Evolutionary conservation across 2,888 invertebrate genomes (phyloP).

Genomic region (Punctoribates punctum): DNA sequence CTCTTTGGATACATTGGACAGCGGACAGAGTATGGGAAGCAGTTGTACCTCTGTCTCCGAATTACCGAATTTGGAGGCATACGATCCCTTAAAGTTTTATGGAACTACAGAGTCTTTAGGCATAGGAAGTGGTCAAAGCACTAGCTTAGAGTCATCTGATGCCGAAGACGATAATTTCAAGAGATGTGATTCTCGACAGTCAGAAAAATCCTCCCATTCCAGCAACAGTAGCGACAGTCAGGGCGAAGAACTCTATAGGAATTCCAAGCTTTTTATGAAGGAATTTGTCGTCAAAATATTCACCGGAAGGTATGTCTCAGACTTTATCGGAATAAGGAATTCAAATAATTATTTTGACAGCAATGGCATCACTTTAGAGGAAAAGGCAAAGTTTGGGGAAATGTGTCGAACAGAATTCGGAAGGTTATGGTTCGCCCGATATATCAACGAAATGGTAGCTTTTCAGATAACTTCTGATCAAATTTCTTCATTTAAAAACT

Average conservation of each 20-base stretch:
- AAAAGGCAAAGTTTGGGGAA: slow-evolving; percentile 67
- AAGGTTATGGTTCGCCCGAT: slow-evolving; percentile 66
- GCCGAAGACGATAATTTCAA: slow-evolving; percentile 45
- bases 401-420: slow-evolving; percentile 63
- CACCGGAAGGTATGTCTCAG: slow-evolving; percentile 55
- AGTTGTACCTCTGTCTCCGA: slow-evolving; percentile 43
- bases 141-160: slow-evolving; percentile 60
- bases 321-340: slow-evolving; percentile 4
- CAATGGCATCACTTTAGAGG: slow-evolving; percentile 60
- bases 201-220: slow-evolving; percentile 59
- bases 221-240: slow-evolving; percentile 64
- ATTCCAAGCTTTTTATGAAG: slow-evolving; percentile 63
- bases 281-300: slow-evolving; percentile 64
- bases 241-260: slow-evolving; percentile 60
- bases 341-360: slow-evolving; percentile 52
- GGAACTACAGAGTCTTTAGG: slow-evolving; percentile 46
- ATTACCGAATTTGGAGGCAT: slow-evolving; percentile 13
- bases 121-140: slow-evolving; percentile 53
- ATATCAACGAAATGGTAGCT: slow-evolving; percentile 60
- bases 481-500: no score
- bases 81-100: slow-evolving; percentile 46
- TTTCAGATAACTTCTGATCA: no score
- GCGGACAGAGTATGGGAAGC: slow-evolving; percentile 47
- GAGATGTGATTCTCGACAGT: slow-evolving; percentile 52
- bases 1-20: slow-evolving; percentile 47